phyloP scores from a whole-genome alignment of 1,140 invertebrate species.

The Atta cephalotes region DNA sequence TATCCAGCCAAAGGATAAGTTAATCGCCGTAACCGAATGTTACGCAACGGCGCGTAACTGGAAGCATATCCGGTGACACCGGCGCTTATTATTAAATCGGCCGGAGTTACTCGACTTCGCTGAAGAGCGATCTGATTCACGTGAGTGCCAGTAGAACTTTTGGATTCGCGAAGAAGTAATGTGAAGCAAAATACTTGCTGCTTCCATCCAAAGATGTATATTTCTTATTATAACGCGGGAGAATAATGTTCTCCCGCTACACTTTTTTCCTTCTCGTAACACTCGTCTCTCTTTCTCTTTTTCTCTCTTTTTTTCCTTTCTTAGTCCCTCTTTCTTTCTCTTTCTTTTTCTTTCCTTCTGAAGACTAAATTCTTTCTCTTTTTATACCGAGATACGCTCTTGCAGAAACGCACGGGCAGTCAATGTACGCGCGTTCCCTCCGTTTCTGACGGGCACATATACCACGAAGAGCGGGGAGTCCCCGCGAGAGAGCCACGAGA shows the following conservation, averaged over 20 bases:
- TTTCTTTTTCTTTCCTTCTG: constrained; percentile 11
- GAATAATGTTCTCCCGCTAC: constrained; percentile 65
- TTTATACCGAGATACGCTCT: constrained; percentile 39
- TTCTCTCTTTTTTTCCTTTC: neutral
- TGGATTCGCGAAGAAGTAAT: constrained; percentile 13
- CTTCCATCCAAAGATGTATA: neutral
- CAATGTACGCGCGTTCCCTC: constrained; percentile 43
- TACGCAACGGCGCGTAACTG: constrained; percentile 64
- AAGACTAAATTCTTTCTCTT: constrained; percentile 38
- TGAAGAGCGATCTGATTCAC: neutral
- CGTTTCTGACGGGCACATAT: constrained; percentile 51
- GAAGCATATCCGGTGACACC: constrained; percentile 50
- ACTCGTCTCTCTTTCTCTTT: constrained; percentile 62
- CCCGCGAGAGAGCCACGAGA: constrained; percentile 66
- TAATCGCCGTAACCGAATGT: constrained; percentile 73
- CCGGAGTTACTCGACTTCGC: constrained; percentile 11
- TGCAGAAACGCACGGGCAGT: constrained; percentile 51
- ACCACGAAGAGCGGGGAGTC: constrained; percentile 49
- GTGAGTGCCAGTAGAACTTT: neutral
- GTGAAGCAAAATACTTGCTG: neutral
- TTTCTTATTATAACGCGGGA: constrained; percentile 46
- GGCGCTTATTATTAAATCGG: constrained; percentile 50
- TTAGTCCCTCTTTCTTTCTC: constrained; percentile 29
- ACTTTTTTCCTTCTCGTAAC: constrained; percentile 61
- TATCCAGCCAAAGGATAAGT: constrained; percentile 70